Percentiles rank a stretch among this genome's conserved stretches.
phyloP scores from a whole-genome alignment of 1,140 invertebrate species.

The Antheraea mylitta region DNA sequence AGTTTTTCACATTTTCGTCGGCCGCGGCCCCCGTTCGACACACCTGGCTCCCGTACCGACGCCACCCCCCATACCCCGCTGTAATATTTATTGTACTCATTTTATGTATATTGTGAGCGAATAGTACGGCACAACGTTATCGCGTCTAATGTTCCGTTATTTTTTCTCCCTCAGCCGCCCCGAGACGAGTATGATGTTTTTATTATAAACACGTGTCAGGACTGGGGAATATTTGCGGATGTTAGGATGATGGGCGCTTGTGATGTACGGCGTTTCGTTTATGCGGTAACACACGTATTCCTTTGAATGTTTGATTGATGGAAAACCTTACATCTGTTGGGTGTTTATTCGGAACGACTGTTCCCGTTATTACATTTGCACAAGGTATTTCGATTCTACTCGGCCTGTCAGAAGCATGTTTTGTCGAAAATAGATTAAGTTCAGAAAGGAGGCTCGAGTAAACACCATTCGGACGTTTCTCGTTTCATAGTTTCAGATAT shows the following conservation, averaged over 20 bases:
- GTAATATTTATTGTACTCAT: conserved; percentile 53
- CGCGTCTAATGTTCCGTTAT: conserved; percentile 59
- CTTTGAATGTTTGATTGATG: conserved; percentile 33
- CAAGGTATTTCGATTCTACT: conserved; percentile 10
- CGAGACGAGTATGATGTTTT: conserved; percentile 60
- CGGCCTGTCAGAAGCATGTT: conserved; percentile 13
- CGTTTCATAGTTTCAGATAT: conserved; percentile 7
- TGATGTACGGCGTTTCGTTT: conserved; percentile 43
- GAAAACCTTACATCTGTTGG: conserved; percentile 11
- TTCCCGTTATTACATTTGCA: conserved; percentile 9
- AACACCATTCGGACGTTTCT: conserved; percentile 9
- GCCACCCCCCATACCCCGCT: conserved; percentile 35
- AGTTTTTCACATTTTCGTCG: conserved; percentile 60
- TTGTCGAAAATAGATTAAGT: conserved; percentile 15
- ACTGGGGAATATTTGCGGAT: conserved; percentile 56
- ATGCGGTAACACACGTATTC: conserved; percentile 42
- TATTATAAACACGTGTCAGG: conserved; percentile 66
- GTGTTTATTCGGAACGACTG: not conserved
- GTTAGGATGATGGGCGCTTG: conserved; percentile 33
- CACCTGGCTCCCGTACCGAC: conserved; percentile 39
- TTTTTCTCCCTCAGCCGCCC: conserved; percentile 26
- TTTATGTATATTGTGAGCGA: conserved; percentile 51
- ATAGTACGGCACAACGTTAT: conserved; percentile 57
- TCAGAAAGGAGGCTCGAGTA: conserved; percentile 4
- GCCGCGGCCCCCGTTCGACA: conserved; percentile 43